phyloP scores from a whole-genome alignment of 2,888 invertebrate genomes.

The Drosophila austrosaltans region DNA sequence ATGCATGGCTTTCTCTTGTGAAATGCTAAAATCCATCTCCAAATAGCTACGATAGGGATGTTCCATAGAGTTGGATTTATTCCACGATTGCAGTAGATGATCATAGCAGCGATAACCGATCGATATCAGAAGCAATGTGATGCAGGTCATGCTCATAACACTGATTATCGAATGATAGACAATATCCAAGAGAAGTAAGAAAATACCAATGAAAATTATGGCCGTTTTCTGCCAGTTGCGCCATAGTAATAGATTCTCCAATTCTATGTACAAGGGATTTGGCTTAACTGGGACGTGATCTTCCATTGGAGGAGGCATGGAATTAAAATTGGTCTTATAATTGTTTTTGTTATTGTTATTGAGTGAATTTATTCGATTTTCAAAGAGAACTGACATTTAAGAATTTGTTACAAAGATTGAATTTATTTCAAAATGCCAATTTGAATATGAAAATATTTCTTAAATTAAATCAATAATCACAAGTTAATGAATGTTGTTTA shows the following conservation, averaged over 20 bases:
- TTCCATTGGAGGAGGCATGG: not conserved
- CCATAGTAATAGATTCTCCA: constrained; percentile 36
- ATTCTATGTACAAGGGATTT: not conserved
- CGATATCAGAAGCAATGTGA: constrained; percentile 26
- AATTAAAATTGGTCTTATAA: constrained; percentile 1
- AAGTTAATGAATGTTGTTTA: not conserved
- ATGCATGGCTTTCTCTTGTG: constrained; percentile 22
- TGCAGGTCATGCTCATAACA: constrained; percentile 41
- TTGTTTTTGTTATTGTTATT: not conserved
- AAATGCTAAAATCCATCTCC: constrained; percentile 20
- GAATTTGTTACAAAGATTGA: constrained; percentile 1
- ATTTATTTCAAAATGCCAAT: not conserved
- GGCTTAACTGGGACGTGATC: not conserved
- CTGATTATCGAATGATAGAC: constrained; percentile 40
- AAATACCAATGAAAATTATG: constrained; percentile 12
- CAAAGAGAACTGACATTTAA: constrained; percentile 2
- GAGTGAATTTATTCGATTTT: not conserved
- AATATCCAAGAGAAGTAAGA: constrained; percentile 30
- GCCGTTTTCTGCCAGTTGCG: constrained; percentile 28
- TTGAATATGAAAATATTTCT: not conserved
- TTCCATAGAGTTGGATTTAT: not conserved
- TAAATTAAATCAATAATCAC: not conserved
- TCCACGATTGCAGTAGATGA: constrained; percentile 8
- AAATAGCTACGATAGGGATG: constrained; percentile 2
- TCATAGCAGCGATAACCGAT: constrained; percentile 20